A percentile compares a stretch with the other conserved stretches of the same genome.
phyloP scores from a whole-genome alignment of 1,140 invertebrate genomes.

The Bombus confusus region DNA sequence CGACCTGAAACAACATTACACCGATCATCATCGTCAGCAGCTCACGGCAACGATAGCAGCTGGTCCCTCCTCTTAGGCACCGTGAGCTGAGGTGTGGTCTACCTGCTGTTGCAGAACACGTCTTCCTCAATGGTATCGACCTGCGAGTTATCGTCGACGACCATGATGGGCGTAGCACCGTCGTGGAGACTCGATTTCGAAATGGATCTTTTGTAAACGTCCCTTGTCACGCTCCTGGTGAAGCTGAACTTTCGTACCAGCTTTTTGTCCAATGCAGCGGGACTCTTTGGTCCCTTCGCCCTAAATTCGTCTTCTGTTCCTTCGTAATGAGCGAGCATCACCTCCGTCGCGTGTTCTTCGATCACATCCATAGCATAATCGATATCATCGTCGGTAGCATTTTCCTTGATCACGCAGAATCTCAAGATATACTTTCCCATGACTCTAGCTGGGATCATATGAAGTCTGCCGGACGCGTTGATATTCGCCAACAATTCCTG shows the following conservation, averaged over 20 bases:
- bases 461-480: constrained; percentile 93
- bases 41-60: constrained; percentile 75
- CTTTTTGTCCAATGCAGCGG: constrained; percentile 84
- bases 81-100: constrained; percentile 75
- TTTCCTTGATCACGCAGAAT: constrained; percentile 92
- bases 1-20: constrained; percentile 58
- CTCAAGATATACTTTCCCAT: constrained; percentile 91
- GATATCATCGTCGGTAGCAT: constrained; percentile 90
- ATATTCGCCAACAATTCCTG: constrained; percentile 91
- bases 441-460: constrained; percentile 94
- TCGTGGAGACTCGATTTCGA: constrained; percentile 86
- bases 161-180: constrained; percentile 87
- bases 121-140: constrained; percentile 79
- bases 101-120: constrained; percentile 79
- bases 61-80: constrained; percentile 71
- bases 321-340: constrained; percentile 82
- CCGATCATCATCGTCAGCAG: constrained; percentile 56
- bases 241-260: constrained; percentile 86
- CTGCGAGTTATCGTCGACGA: constrained; percentile 82
- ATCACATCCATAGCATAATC: constrained; percentile 90
- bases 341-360: constrained; percentile 86
- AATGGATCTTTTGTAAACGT: constrained; percentile 84
- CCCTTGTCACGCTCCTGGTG: constrained; percentile 86
- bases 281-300: constrained; percentile 80
- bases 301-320: constrained; percentile 73